Evolutionary conservation across 2,888 invertebrate species (phyloP).

Genomic region (Oeneis ivallda): DNA sequence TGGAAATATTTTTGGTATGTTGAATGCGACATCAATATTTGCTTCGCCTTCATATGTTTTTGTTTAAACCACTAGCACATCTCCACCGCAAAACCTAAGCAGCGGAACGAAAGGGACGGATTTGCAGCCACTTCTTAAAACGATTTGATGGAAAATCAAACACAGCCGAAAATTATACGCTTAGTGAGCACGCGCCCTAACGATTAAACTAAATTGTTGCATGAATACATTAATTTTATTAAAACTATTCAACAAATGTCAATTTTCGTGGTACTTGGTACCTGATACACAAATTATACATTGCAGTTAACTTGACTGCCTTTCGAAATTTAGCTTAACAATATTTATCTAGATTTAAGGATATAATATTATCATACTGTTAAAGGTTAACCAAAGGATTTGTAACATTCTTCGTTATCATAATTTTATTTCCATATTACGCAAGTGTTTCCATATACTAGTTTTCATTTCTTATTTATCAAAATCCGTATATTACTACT

Average conservation of each 20-base stretch:
- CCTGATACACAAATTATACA: constrained; percentile 5
- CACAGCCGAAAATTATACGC: neutral
- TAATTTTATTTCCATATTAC: neutral
- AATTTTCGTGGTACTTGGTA: constrained; percentile 16
- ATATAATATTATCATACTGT: neutral
- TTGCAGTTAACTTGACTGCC: neutral
- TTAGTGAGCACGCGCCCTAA: neutral
- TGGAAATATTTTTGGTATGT: neutral
- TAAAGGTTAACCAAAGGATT: neutral
- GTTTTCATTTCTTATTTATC: neutral
- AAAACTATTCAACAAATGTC: constrained; percentile 24
- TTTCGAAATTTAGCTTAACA: constrained; percentile 3
- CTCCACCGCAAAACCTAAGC: too few species aligned
- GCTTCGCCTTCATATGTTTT: neutral
- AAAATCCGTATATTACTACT: neutral
- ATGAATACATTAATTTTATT: constrained; percentile 2
- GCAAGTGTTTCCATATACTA: neutral
- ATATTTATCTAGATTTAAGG: constrained; percentile 4
- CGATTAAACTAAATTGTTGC: neutral
- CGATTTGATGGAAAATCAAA: too few species aligned
- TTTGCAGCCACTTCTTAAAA: too few species aligned
- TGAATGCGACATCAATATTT: neutral
- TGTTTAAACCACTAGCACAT: too few species aligned
- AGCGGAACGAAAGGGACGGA: too few species aligned
- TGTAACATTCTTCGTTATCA: constrained; percentile 1